phyloP scores from a whole-genome alignment of 2,797 vertebrate genomes.

The Macropus fuliginosus region DNA sequence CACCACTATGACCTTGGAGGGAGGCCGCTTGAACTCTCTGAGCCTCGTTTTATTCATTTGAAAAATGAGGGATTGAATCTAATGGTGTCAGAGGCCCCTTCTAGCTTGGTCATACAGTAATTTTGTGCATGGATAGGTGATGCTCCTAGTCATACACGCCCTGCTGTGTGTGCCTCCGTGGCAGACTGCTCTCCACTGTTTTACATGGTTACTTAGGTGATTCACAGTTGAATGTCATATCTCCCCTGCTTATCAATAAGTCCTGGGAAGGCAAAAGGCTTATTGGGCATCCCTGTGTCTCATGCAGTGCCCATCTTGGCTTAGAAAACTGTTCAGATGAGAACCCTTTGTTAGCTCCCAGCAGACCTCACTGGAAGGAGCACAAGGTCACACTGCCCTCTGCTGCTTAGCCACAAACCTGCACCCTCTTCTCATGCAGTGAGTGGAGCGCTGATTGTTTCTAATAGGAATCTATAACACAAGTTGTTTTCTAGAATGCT shows the following conservation, averaged over 20 bases:
- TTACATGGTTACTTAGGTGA: too few relatives aligned
- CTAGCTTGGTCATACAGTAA: background rate
- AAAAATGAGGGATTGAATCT: background rate
- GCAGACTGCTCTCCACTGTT: background rate
- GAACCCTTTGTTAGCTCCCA: background rate
- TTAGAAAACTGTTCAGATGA: background rate
- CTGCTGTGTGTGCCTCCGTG: background rate
- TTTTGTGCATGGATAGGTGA: background rate
- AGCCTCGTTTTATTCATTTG: background rate
- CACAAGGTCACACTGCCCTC: slow-evolving; percentile 74
- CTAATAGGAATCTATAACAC: background rate
- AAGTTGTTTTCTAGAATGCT: background rate
- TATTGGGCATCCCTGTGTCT: background rate
- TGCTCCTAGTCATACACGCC: background rate
- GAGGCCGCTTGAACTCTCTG: background rate
- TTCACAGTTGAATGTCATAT: background rate
- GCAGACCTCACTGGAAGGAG: background rate
- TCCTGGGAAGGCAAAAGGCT: background rate
- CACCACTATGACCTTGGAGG: background rate
- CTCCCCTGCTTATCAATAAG: background rate
- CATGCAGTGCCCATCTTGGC: background rate
- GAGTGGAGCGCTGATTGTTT: background rate
- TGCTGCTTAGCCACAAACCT: slow-evolving; percentile 61
- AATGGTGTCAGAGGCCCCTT: background rate
- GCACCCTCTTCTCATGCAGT: background rate